Evolutionary conservation across 2,113 vertebrate genomes (phyloP), one percentile per base, ranked within the genome.

Genomic region (Stomatorhinus ivindoensis): DNA sequence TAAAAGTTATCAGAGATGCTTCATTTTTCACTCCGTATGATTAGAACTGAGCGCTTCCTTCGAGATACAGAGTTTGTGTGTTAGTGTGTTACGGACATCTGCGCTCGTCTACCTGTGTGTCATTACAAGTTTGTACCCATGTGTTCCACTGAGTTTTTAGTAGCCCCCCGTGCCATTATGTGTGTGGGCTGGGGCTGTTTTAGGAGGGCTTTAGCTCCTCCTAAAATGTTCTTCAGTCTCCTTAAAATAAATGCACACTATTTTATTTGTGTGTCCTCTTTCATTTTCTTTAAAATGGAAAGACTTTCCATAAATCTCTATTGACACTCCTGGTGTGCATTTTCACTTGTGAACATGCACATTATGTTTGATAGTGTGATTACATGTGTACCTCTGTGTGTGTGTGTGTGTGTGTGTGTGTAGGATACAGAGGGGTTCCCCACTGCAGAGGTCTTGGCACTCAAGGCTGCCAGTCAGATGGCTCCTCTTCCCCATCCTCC

Each of bases 1-100:
- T 27, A 85, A 89, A 55, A 87, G 50, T 53, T 85, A 89, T 55
- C 24, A n/a, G 7, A 89, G 55, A 85, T 85, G 55, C 51, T 58
- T 44, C 48, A 44, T 42, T 55, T 50, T 86, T n/a, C 13, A 50
- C 83, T 27, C 44, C 47, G 2, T 35, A 53, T 31, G 1, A 55
- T 35, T 39, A 35, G 85, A 47, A 86, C 24, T 10, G 50, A 46
- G 10, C 2, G 5, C 83, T 27, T 48, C 50, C 48, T 39, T 80
- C 39, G 19, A 46, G 85, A 35, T 11, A 50, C 65, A 50, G 46
- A 80, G 65, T 53, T 47, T 53, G 88, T 82, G 65, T 31, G 88
- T 53, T 76, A 42, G 73, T 58, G 76, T 80, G 76, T 46, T 76
- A 44, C 21, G 8, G 35, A 19, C 31, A 50, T 89, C 39, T 55